These are phyloP conservation scores for Gorsachius goisagi DNA, from an alignment of 2,113 vertebrate genomes.

Conservation along the genomic window DNA sequence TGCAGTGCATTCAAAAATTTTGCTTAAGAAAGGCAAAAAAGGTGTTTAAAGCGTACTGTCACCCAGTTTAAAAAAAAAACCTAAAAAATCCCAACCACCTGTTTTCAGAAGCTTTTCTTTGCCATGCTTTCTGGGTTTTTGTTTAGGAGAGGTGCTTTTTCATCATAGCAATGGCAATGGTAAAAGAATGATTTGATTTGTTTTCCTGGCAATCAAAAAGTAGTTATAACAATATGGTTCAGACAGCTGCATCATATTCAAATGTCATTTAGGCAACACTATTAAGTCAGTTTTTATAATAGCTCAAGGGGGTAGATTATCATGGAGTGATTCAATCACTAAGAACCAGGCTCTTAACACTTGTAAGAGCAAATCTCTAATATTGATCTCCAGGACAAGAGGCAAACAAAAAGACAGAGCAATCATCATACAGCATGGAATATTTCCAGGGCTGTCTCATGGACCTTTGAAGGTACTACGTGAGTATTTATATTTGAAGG, in stretches of 20 bases:
- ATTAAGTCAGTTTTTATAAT: slow-evolving; percentile 40
- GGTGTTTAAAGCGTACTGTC: fast-evolving
- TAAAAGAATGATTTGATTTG: neutral
- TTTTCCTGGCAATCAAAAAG: slow-evolving; percentile 1
- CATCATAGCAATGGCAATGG: neutral
- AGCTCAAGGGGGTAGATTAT: slow-evolving; percentile 31
- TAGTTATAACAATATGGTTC: slow-evolving; percentile 15
- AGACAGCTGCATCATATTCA: slow-evolving; percentile 38
- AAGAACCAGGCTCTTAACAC: slow-evolving; percentile 17
- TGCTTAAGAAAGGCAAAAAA: neutral
- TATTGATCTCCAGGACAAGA: slow-evolving; percentile 40
- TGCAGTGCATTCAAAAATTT: neutral
- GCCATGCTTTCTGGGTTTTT: neutral
- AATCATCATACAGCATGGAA: neutral
- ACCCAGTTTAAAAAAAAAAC: neutral
- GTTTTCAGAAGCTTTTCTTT: neutral
- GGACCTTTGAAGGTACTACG: neutral
- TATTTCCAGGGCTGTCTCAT: neutral
- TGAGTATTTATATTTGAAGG: neutral
- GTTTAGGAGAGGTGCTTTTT: neutral
- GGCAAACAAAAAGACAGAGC: neutral
- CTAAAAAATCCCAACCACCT: too few species aligned
- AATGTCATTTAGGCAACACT: slow-evolving; percentile 29
- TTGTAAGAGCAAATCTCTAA: slow-evolving; percentile 26
- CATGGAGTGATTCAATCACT: slow-evolving; percentile 23